A percentile compares a stretch with the other conserved stretches of the same genome.
Evolutionary conservation across 1,140 invertebrate genomes (phyloP).

Genomic region (Contarinia nasturtii): DNA sequence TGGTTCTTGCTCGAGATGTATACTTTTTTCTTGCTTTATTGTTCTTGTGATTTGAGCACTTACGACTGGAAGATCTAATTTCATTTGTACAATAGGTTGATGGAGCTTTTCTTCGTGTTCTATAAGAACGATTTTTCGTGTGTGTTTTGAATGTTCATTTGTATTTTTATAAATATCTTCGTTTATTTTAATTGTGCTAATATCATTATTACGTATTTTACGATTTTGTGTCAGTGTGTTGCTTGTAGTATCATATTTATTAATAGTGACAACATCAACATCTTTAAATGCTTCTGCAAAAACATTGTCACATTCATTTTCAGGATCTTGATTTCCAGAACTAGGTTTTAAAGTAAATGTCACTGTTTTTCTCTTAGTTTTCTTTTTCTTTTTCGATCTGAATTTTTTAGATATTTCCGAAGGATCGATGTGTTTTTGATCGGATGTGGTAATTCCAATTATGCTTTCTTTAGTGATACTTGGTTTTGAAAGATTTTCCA

Average conservation of each 20-base stretch:
- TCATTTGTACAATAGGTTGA: conserved; percentile 38
- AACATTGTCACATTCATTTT: conserved; percentile 7
- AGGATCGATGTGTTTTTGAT: no score
- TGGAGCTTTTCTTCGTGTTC: conserved; percentile 45
- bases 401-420: no score
- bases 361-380: no score
- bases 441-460: no score
- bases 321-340: background rate
- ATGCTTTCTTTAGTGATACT: no score
- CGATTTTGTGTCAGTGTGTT: background rate
- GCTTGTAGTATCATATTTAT: no score
- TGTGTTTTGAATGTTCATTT: conserved; percentile 15
- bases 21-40: background rate
- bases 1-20: no score
- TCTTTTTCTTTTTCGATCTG: no score
- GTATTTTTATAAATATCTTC: background rate
- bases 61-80: conserved; percentile 28
- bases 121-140: conserved; percentile 40
- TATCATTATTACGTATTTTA: conserved; percentile 1
- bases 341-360: no score
- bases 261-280: no score
- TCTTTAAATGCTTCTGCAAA: background rate
- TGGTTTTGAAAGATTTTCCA: no score
- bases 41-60: conserved; percentile 14
- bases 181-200: background rate